phyloP scores from a whole-genome alignment of 1,140 invertebrate species.

The honey bee (Apis mellifera) region Amel_HAv3.1 CM009932.2:10134001-10134500 shows the following conservation, averaged over 20 bases:
- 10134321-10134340: conserved; percentile 46
- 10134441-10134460: conserved; percentile 39
- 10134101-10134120: neutral
- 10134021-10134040: neutral
- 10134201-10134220: conserved; percentile 17
- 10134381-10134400: conserved; percentile 21
- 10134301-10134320: conserved; percentile 26
- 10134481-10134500: conserved; percentile 30
- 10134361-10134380: neutral
- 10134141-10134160: neutral
- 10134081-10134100: neutral
- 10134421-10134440: conserved; percentile 21
- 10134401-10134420: conserved; percentile 22
- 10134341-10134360: conserved; percentile 50
- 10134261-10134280: neutral
- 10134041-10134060: no score
- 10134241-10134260: neutral
- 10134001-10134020: neutral
- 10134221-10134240: neutral
- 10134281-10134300: conserved; percentile 25
- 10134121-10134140: neutral
- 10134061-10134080: neutral
- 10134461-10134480: conserved; percentile 7
- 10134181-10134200: conserved; percentile 21
- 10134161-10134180: conserved; percentile 11